Evolutionary conservation across 30 jellyfish, hydroid and myxozoan species (phyloP), one percentile per base, ranked within the genome.

Genomic region (Pelagia noctiluca): DNA sequence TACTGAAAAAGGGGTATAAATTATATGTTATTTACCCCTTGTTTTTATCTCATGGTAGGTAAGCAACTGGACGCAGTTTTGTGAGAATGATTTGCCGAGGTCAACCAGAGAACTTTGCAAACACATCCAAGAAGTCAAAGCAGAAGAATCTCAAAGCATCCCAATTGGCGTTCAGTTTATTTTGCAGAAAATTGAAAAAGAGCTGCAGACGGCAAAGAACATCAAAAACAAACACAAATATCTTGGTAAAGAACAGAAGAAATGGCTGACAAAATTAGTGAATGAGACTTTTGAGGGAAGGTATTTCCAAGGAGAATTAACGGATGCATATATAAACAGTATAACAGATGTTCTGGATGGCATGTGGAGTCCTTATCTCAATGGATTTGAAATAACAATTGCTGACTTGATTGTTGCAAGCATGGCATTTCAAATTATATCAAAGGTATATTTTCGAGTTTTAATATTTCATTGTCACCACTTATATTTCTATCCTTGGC

Each of bases 1-100:
- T n/a, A n/a, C n/a, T n/a, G n/a, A n/a, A n/a, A n/a, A n/a, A n/a
- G n/a, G n/a, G n/a, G n/a, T n/a, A n/a, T n/a, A n/a, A n/a, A n/a
- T n/a, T n/a, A n/a, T n/a, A n/a, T n/a, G n/a, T n/a, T n/a, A n/a
- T n/a, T n/a, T n/a, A n/a, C n/a, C n/a, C n/a, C n/a, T n/a, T n/a
- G n/a, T n/a, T n/a, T 66, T 4, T 33, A 3, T 13, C 46, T 36
- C 19, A 0, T 82, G 54, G 23, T 19, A 88, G 97, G 97, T 81
- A 38, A 88, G 97, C 80, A 54, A 63, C 16, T 88, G 97, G 97
- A 90, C 97, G 18, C 52, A 32, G 48, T 90, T 90, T 60, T 90
- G 97, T 57, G 97, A 90, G 66, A 37, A 4, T 32, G 96, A 69
- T 2, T 85, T 90, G 47, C 97, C 96, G 31, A 81, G 38, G 54